Percentiles rank a stretch among this genome's conserved stretches.
Conservation (phyloP, 2,113 vertebrate species). For the Morone chrysops region DNA sequence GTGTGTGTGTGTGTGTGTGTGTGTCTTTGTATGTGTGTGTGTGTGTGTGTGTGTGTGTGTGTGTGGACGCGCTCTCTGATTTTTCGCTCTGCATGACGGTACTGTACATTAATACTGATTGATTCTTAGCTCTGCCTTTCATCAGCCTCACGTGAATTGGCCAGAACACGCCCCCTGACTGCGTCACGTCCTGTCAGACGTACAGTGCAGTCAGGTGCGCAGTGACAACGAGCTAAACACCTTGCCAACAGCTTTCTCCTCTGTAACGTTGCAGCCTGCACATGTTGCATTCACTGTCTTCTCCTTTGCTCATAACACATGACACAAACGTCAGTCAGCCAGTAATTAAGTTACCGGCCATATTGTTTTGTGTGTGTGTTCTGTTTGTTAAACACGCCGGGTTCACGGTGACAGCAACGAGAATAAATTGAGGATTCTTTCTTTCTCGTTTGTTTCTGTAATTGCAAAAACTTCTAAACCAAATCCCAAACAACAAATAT, state of each 20-base stretch:
- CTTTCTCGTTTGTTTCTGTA: neutral
- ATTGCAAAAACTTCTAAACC: neutral
- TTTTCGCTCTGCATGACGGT: neutral
- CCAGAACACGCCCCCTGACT: conserved; percentile 65
- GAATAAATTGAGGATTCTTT: neutral
- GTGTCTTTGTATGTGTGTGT: conserved; percentile 16
- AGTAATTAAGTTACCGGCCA: neutral
- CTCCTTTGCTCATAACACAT: neutral
- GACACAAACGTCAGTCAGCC: neutral
- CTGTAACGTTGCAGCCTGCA: neutral
- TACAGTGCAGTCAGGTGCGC: conserved; percentile 41
- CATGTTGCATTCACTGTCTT: no score
- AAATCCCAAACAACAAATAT: neutral
- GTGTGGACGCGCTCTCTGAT: conserved; percentile 10
- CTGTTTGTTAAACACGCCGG: neutral
- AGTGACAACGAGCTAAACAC: conserved; percentile 1
- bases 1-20: conserved; percentile 20
- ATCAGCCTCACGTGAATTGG: conserved; percentile 51
- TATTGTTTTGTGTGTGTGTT: neutral
- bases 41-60: conserved; percentile 30
- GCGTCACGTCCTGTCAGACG: conserved; percentile 73
- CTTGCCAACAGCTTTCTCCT: neutral
- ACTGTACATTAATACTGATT: conserved; percentile 49
- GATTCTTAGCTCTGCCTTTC: conserved; percentile 37
- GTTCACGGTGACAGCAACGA: neutral